Evolutionary conservation across 37 sponge, comb jelly and placozoan species (phyloP), one percentile per base, ranked within the genome.

Genomic region (Geodia barretti): DNA sequence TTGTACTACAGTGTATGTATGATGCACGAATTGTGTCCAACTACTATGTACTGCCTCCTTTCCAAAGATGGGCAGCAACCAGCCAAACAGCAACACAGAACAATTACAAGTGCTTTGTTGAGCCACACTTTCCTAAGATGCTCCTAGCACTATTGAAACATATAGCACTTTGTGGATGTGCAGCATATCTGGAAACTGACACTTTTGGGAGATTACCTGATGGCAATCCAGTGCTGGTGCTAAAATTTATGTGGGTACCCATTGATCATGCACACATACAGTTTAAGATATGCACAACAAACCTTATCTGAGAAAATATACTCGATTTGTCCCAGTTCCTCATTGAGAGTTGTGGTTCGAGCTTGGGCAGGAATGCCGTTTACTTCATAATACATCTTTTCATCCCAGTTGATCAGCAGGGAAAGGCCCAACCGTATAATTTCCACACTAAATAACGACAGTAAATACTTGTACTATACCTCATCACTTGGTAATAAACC

Each of bases 251-350:
- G 54, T 7, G 54, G 14, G 54, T 7, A 47, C 11, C 7, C 11
- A 47, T 47, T 14, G 7, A 47, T 17, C 54, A 47, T 47, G 54
- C 54, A 47, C 54, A 47, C 14, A 14, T 47, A 60, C n/a, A 31
- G 26, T 30, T 30, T 32, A 26, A 30, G 1, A 60, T 29, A 31
- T 75, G 3, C 8, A 30, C n/a, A 35, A 23, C 37, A 19, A 41
- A 92, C 96, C 84, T 97, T 97, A 70, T 97, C 98, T 11, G 93
- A 91, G 79, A 98, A 95, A 63, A 97, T 88, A 83, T 97, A 97
- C 76, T 97, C 92, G 60, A 97, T 95, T 74, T 97, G 96, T 21
- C 98, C 98, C 33, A 97, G 90, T 70, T 97, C 98, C 37, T 97
- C 98, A 68, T 95, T 95, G n/a, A 97, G 87, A 14, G 98, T 88